Conservation (phyloP, 2,113 vertebrate genomes). For the Petrocephalus zakoni region DNA sequence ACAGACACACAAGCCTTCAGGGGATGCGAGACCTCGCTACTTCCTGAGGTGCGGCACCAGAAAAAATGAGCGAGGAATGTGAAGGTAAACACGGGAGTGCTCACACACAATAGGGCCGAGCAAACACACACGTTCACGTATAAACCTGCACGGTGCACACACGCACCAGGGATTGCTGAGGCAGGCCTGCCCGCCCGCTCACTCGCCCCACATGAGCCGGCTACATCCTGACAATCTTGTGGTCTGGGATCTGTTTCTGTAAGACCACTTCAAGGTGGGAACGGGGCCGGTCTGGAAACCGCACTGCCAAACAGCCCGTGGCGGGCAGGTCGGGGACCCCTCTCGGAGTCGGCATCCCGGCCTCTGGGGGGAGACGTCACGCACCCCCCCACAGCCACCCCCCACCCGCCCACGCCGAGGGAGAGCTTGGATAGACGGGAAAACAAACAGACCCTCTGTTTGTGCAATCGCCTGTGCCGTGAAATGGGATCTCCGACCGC, state of each 20-base stretch:
- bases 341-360: not conserved
- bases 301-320: not conserved
- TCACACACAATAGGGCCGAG: not conserved
- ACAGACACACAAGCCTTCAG: not conserved
- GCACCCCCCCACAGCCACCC: not conserved
- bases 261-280: not conserved
- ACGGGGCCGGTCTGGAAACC: not conserved
- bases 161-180: not conserved
- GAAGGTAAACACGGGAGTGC: not conserved
- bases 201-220: not conserved
- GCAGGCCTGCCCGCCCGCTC: not conserved
- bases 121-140: not conserved
- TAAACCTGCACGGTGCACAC: not conserved
- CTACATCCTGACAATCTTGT: conserved; percentile 16
- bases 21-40: not conserved
- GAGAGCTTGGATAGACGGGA: not conserved
- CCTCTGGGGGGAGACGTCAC: not conserved
- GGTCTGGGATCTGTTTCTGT: conserved; percentile 10
- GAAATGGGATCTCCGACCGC: conserved; percentile 6
- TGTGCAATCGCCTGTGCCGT: conserved; percentile 15
- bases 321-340: not conserved
- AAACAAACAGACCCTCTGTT: conserved; percentile 19
- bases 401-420: not conserved
- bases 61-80: not conserved
- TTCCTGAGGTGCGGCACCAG: not conserved